phyloP scores from a whole-genome alignment of 2,888 invertebrate genomes.

The Apamea monoglypha region DNA sequence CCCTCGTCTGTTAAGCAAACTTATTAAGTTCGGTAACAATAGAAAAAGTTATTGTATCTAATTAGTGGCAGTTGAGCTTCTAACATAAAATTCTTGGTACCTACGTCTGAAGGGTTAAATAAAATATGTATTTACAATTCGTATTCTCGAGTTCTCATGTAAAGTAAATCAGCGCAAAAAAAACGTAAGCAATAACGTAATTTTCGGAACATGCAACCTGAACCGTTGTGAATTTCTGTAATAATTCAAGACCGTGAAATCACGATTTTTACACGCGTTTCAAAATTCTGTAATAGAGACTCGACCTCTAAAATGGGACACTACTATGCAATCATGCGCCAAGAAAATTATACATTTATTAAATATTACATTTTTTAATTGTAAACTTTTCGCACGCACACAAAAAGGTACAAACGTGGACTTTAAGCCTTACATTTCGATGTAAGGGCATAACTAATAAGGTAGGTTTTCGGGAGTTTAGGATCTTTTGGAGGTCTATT shows the following conservation, averaged over 20 bases:
- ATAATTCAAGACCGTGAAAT: slow-evolving; percentile 59
- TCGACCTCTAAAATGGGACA: slow-evolving; percentile 24
- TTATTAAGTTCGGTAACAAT: no score
- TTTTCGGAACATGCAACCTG: slow-evolving; percentile 52
- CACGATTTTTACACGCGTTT: slow-evolving; percentile 42
- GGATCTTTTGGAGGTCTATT: background rate
- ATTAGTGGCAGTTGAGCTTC: background rate
- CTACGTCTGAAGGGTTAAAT: background rate
- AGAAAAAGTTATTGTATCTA: no score
- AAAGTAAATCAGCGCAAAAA: slow-evolving; percentile 24
- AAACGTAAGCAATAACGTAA: slow-evolving; percentile 36
- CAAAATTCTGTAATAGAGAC: slow-evolving; percentile 37
- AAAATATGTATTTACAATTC: background rate
- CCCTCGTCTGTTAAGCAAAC: no score
- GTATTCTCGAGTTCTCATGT: slow-evolving; percentile 10
- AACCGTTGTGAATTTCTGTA: slow-evolving; percentile 38
- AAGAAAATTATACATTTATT: slow-evolving; percentile 2
- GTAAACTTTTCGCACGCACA: background rate
- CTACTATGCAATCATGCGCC: background rate
- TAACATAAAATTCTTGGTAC: background rate
- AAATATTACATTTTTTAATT: background rate
- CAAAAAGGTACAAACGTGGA: background rate
- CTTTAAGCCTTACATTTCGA: background rate
- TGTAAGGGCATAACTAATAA: background rate
- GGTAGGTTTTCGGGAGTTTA: background rate